Percentiles rank a stretch among this genome's conserved stretches.
Conservation (phyloP, 2,888 invertebrate genomes). For the Syritta pipiens region DNA sequence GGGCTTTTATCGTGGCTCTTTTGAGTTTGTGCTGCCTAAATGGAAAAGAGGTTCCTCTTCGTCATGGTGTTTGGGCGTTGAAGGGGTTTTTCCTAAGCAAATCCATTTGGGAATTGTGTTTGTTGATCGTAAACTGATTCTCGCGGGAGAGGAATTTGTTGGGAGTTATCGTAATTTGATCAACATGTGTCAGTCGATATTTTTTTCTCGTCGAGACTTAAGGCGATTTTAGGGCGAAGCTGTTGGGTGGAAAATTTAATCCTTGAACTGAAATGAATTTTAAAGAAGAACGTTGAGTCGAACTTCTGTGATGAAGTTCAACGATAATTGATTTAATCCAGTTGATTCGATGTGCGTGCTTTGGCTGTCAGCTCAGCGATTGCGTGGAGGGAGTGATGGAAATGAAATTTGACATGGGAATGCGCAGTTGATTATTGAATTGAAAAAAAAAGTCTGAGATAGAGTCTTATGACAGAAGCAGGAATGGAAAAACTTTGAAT, state of each 20-base stretch:
- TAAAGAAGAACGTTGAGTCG: too few relatives aligned
- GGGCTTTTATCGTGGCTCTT: conserved; percentile 12
- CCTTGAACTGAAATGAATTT: not conserved
- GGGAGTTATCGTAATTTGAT: conserved; percentile 36
- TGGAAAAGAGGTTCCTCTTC: not conserved
- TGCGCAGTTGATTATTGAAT: too few relatives aligned
- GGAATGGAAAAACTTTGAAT: too few relatives aligned
- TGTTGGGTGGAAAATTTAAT: not conserved
- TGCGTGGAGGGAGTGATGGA: too few relatives aligned
- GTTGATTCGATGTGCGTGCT: not conserved
- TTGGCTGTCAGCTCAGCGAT: too few relatives aligned
- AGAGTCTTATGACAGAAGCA: too few relatives aligned
- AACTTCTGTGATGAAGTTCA: not conserved
- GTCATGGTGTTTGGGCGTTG: conserved; percentile 5
- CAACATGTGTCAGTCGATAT: conserved; percentile 9
- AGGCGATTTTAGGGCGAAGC: not conserved
- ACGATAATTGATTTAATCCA: conserved; percentile 17
- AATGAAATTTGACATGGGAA: too few relatives aligned
- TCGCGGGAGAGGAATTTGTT: conserved; percentile 7
- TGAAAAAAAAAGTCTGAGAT: too few relatives aligned
- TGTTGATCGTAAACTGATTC: not conserved
- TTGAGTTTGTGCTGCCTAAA: not conserved
- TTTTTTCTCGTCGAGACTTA: not conserved
- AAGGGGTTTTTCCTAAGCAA: not conserved
- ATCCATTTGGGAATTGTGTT: conserved; percentile 26